Base-by-base conservation (phyloP, 2,113 vertebrate genomes). In the Gasterosteus nipponicus region DNA sequence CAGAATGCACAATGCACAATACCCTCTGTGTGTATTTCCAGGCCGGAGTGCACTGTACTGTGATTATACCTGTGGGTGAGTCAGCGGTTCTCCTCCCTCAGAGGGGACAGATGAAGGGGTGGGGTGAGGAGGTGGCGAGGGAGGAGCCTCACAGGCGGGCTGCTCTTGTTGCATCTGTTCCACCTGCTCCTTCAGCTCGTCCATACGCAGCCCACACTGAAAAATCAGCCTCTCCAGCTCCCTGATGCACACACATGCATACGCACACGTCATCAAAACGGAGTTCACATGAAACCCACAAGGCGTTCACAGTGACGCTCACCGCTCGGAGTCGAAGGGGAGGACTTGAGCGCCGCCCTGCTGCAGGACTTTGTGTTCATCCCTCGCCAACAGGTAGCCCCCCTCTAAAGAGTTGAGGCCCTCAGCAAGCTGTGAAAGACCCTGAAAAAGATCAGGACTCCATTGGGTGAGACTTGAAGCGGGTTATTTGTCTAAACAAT, bases 191-290 rank as follows among this genome's bases (percentile, higher is more conserved):
- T 93, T 96, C 69, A 99, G 85, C 62, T 95, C 95, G 2, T 98
- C 97, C 86, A 97, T 71, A 16, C 31, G 84, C 73, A 94, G 85
- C 11, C 94, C 96, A 77, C 96, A 93, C 54, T 85, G 93, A 84
- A 95, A 96, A 69, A 99, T 96, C 73, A 94, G 89, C 14, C 94
- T 94, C 87, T 96, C 98, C 64, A 98, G 82, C 7, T 93, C 87
- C 61, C 98, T 99, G 90, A 73, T 42, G 87, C 22, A 69, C 5
- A 29, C 22, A 82, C 29, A 79, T 39, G 56, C 31, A 67, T 4
- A 68, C 22, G 7, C 31, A 67, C 5, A 68, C 22, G 7, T 1
- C 26, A 15, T 54, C 22, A 44, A n/a, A 44, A n/a, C 9, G 16
- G 10, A 75, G 46, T 42, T 51, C 19, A n/a, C 3, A 33, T 26